Evolutionary conservation across 2,113 vertebrate genomes (phyloP), one percentile per base, ranked within the genome.

Genomic region (Speoplatyrhinus poulsoni): DNA sequence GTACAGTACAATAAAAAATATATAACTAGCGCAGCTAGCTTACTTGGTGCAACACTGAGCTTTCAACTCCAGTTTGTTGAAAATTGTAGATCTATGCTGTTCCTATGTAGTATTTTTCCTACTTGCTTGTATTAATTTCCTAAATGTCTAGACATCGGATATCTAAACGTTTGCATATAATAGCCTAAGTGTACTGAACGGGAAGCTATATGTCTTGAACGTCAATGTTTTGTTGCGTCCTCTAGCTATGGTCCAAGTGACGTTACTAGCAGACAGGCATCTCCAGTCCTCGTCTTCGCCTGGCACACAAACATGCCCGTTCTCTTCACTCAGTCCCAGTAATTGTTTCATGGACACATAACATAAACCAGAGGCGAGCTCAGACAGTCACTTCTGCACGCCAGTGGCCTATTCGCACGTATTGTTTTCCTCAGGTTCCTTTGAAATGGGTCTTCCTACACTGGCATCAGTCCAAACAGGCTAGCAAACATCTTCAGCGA

Each of bases 191-290:
- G 26, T 26, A 26, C 26, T 26, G 26, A 26, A 26, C 26, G 26
- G 26, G 53, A 55, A 55, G 9, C 3, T 8, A 55, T 55, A 19
- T 17, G 19, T 11, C 6, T 2, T 26, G 56, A 53, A 48, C 11
- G 0, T 7, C 61, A 16, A 47, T 46, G 0, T 15, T 59, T 36
- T 26, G 60, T 46, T 7, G 32, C 52, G 46, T 49, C 47, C 26
- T 26, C 26, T 56, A 61, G 60, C 52, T 15, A 60, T 1, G 33
- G 60, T 69, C 62, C 70, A 36, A 47, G 79, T 69, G 66, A 80
- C 81, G 71, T 57, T 11, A 82, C 59, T 88, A 87, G 81, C 83
- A 82, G 4, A 69, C 75, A 36, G 76, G 65, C 82, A 86, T 82
- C 77, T 61, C 72, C 68, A 70, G 72, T 73, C 73, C 71, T 72